A percentile compares a stretch with the other conserved stretches of the same genome.
phyloP scores from a whole-genome alignment of 2,888 invertebrate species.

The Tillus elongatus region DNA sequence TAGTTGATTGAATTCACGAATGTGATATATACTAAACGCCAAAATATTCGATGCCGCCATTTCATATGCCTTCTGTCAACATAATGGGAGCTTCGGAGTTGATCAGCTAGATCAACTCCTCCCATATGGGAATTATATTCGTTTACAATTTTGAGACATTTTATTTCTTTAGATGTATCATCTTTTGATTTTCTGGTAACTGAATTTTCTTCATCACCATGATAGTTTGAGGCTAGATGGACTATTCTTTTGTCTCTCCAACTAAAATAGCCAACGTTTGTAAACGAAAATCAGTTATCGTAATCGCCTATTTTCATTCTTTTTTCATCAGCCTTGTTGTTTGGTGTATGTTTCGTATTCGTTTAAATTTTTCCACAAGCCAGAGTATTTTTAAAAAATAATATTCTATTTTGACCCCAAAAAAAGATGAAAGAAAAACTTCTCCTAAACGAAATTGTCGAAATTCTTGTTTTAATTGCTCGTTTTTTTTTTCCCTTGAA shows the following conservation, averaged over 20 bases:
- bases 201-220: slow-evolving; percentile 13
- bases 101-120: slow-evolving; percentile 19
- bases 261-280: slow-evolving; percentile 10
- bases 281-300: slow-evolving; percentile 12
- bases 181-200: slow-evolving; percentile 13
- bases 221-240: slow-evolving; percentile 12
- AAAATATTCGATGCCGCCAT: slow-evolving; percentile 18
- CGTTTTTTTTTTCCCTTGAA: slow-evolving; percentile 11
- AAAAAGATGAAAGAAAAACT: slow-evolving; percentile 12
- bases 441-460: slow-evolving; percentile 13
- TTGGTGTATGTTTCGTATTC: slow-evolving; percentile 1
- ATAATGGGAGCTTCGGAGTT: slow-evolving; percentile 12
- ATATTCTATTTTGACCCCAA: slow-evolving; percentile 8
- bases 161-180: slow-evolving; percentile 4
- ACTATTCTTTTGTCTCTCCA: slow-evolving; percentile 16
- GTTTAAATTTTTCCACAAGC: slow-evolving; percentile 1
- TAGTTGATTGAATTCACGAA: slow-evolving; percentile 3
- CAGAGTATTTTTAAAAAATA: slow-evolving; percentile 3
- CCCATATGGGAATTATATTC: slow-evolving; percentile 20
- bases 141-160: slow-evolving; percentile 15
- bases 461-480: slow-evolving; percentile 5
- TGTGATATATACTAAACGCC: slow-evolving; percentile 1
- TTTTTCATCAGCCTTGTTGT: slow-evolving; percentile 7
- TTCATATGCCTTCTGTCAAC: slow-evolving; percentile 17
- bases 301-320: slow-evolving; percentile 14